Evolutionary conservation across 2,797 vertebrate genomes (phyloP), one percentile per base, ranked within the genome.

Genomic region (Pyrocephalus nanus): DNA sequence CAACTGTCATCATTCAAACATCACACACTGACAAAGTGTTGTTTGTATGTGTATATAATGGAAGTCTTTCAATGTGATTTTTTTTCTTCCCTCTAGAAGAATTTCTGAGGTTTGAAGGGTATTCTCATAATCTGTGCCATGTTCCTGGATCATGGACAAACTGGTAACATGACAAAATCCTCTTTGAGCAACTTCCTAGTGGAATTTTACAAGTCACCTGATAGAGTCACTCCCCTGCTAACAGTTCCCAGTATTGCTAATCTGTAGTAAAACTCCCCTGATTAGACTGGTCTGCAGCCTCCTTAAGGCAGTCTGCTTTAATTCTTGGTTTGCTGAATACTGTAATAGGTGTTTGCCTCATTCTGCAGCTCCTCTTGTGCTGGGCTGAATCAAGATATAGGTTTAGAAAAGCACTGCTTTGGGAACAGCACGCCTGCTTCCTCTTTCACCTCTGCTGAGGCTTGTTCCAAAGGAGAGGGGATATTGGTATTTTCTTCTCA

Each of bases 201-300:
- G 93, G 93, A 95, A 96, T 95, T 95, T 93, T 90, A 86, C 81
- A 58, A 45, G 42, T 27, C 22, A 51, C 29, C 62, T 74, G 48
- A 74, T 47, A 6, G 20, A 80, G 38, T 67, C n/a, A 36, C 34
- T 77, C 73, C 48, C 69, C 51, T 83, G 36, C 40, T 83, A 54
- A 42, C 32, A 69, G 75, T 29, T 83, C 23, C 65, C 43, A 27
- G 16, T 80, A 14, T 38, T 87, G 66, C 43, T 69, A 74, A 47
- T 54, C 40, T 66, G 23, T 43, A 62, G 29, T 62, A 72, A 66
- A 71, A 57, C 45, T 30, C 3, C 38, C 38, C 19, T 16, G 25
- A 32, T 80, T 73, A 36, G 26, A 7, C 19, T 55, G n/a, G 15
- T 26, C 23, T 3, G 3, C 58, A 77, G 29, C 58, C 23, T 75